phyloP scores from a whole-genome alignment of 2,113 vertebrate genomes.

The Fukomys damarensis region DNA sequence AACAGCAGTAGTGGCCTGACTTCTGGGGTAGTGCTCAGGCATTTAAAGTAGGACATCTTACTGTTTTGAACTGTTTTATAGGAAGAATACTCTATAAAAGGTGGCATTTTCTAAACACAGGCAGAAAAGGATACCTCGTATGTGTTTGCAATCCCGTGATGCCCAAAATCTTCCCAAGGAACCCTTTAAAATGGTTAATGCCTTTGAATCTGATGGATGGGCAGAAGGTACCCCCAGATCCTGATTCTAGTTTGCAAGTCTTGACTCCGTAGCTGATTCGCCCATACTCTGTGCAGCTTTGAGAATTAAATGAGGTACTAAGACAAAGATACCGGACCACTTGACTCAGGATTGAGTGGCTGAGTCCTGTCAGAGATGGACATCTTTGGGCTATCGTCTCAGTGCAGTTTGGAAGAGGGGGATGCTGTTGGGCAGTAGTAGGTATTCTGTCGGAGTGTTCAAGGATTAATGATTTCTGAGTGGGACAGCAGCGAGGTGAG shows the following conservation, averaged over 20 bases:
- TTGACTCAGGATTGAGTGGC: not conserved
- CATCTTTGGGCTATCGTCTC: not conserved
- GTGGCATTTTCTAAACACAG: not conserved
- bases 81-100: not conserved
- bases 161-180: not conserved
- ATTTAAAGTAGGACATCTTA: slow-evolving; percentile 36
- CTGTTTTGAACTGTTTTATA: not conserved
- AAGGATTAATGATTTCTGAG: not conserved
- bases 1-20: not conserved
- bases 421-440: not conserved
- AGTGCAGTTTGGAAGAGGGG: not conserved
- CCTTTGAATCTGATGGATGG: not conserved
- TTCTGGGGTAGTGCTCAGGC: not conserved
- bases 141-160: not conserved
- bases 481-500: not conserved
- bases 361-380: rapidly evolving
- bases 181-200: not conserved
- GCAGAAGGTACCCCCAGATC: not conserved
- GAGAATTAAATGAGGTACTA: not conserved
- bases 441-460: not conserved
- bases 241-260: not conserved
- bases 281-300: not conserved
- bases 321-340: not conserved
- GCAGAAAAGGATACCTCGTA: not conserved
- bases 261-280: not conserved